A percentile compares a stretch with the other conserved stretches of the same genome.
Evolutionary conservation across 1,140 invertebrate species (phyloP).

Genomic region (Ostrea denselamellosa): DNA sequence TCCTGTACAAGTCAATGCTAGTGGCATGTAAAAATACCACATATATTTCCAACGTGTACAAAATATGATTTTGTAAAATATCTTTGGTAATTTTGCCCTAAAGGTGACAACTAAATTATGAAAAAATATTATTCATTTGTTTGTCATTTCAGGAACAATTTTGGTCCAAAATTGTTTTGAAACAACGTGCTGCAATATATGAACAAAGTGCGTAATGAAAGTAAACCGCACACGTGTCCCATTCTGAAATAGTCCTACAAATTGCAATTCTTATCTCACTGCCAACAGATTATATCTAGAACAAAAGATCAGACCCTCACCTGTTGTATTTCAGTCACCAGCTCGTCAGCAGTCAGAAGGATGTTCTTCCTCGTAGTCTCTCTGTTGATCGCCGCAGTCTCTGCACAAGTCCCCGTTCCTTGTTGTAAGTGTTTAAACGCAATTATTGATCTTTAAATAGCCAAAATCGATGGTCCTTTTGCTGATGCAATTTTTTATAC

Average conservation of each 20-base stretch:
- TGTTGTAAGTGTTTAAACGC: background rate
- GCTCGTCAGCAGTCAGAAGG: background rate
- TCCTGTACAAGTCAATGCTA: no score
- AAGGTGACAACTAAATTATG: background rate
- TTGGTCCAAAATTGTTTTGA: background rate
- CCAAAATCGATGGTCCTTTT: no score
- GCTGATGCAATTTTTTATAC: no score
- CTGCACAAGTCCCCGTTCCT: background rate
- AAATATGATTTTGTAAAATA: no score
- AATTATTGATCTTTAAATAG: background rate
- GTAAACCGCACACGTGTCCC: background rate
- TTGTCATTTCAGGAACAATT: no score
- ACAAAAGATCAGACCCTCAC: background rate
- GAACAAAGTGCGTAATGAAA: background rate
- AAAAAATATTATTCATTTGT: background rate
- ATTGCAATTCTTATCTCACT: background rate
- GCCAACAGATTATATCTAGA: conserved; percentile 15
- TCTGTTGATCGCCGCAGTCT: background rate
- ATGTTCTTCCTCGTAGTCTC: background rate
- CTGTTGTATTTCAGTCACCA: background rate
- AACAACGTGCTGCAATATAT: background rate
- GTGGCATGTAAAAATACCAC: no score
- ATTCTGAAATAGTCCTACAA: background rate
- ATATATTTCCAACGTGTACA: no score
- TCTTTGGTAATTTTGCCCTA: no score